Base-by-base conservation (phyloP, 2,888 invertebrate genomes). In the Xylocampa areola region DNA sequence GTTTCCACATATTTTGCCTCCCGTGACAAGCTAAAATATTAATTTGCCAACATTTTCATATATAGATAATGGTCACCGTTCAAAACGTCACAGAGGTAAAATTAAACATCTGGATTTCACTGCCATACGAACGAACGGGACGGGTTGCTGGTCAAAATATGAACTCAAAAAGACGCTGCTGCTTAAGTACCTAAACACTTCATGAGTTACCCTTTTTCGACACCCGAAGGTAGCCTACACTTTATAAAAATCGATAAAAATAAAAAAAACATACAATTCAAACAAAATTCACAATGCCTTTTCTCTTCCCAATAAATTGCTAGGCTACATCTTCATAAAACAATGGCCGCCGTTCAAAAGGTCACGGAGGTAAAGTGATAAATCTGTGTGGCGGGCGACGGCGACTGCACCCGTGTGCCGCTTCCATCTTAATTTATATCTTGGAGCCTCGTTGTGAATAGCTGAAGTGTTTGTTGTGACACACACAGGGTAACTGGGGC, bases 391-490 rank as follows among this genome's bases (percentile, higher is more conserved):
- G 43, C 37, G 47, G 58, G 50, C 58, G 51, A 54, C 59, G 60
- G 33, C 49, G 58, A 59, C 52, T 70, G 65, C 71, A 68, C 80
- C 78, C 79, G 63, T 48, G 70, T 53, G 78, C 54, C 75, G 57
- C 53, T 77, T 80, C 52, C 62, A 76, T 73, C 74, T 82, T 80
- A 72, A 78, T 67, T 64, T 72, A 77, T 76, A 60, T 74, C 64
- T 55, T 39, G 53, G 27, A 66, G 49, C 51, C 64, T 35, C 50
- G 32, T 47, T 23, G 32, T 73, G 74, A 76, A 73, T 76, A 59
- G 66, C 35, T 57, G 32, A 61, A 73, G 79, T 78, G 78, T 78
- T 73, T 78, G 70, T 73, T 43, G 53, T 37, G 11, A 17, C 45
- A 51, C 53, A 58, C 54, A 40, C 45, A 43, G 59, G 60, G 50